Percentiles rank a stretch among this genome's conserved stretches.
These are phyloP conservation scores for Streblospio benedicti DNA, from an alignment of 1,140 invertebrate species.

Conservation along the genomic window DNA sequence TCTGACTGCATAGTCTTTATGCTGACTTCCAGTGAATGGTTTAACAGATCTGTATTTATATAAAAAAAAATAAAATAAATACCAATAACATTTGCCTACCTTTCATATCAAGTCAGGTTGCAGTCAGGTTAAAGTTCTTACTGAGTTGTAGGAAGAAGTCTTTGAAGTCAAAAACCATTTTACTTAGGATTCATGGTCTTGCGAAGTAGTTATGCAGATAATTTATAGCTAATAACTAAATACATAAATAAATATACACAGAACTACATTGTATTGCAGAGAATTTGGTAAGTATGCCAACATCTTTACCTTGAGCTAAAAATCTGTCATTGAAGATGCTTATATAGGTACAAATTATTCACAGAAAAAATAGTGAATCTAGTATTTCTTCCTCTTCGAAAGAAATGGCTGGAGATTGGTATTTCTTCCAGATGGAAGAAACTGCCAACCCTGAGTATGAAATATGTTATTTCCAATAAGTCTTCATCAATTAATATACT, in stretches of 20 bases:
- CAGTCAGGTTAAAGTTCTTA: neutral
- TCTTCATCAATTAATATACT: neutral
- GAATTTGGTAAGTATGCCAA: too few species aligned
- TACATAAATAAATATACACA: too few species aligned
- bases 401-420: neutral
- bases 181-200: too few species aligned
- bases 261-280: too few species aligned
- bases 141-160: neutral
- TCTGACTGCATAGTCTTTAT: conserved; percentile 29
- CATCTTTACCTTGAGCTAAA: too few species aligned
- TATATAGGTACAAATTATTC: neutral
- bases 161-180: neutral
- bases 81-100: neutral
- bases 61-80: neutral
- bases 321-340: too few species aligned
- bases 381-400: neutral
- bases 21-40: conserved; percentile 36
- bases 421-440: neutral
- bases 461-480: neutral
- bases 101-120: too few species aligned
- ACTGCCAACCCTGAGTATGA: neutral
- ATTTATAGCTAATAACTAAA: too few species aligned
- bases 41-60: conserved; percentile 35
- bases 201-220: too few species aligned
- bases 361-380: neutral